phyloP scores from a whole-genome alignment of 2,113 vertebrate genomes.

The Galeopterus variegatus region DNA sequence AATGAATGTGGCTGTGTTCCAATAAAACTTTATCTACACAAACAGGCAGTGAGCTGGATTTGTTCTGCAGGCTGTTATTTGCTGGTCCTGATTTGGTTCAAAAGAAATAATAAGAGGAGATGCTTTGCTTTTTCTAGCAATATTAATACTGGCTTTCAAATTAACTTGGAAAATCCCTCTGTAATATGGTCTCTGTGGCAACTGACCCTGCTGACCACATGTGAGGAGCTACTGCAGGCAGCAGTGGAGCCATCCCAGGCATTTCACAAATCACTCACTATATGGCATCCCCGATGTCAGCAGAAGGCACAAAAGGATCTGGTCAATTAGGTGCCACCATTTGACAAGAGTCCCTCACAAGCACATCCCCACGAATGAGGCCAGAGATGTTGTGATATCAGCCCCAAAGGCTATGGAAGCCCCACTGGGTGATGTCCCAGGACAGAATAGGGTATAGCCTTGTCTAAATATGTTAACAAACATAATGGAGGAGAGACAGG shows the following conservation, averaged over 20 bases:
- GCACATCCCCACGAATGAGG: background rate
- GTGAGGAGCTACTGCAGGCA: slow-evolving; percentile 5
- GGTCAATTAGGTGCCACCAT: background rate
- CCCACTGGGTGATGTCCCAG: background rate
- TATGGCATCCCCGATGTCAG: background rate
- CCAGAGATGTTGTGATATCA: rapidly evolving
- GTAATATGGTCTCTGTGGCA: background rate
- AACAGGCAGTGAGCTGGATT: background rate
- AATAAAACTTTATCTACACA: slow-evolving; percentile 48
- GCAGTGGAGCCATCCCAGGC: background rate
- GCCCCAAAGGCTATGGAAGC: background rate
- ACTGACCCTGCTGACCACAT: background rate
- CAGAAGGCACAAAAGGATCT: background rate
- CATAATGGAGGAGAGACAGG: slow-evolving; percentile 26
- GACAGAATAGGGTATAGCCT: background rate
- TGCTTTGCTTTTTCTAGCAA: background rate
- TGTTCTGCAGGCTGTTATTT: background rate
- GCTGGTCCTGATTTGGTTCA: background rate
- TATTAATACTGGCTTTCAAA: slow-evolving; percentile 13
- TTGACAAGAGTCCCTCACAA: background rate
- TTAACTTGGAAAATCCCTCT: background rate
- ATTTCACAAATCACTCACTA: background rate
- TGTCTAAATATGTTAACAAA: background rate
- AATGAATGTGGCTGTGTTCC: background rate
- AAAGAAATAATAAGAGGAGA: background rate